Base-by-base conservation (phyloP, 2,797 vertebrate species). In the Gymnoscopelus microlampas region DNA sequence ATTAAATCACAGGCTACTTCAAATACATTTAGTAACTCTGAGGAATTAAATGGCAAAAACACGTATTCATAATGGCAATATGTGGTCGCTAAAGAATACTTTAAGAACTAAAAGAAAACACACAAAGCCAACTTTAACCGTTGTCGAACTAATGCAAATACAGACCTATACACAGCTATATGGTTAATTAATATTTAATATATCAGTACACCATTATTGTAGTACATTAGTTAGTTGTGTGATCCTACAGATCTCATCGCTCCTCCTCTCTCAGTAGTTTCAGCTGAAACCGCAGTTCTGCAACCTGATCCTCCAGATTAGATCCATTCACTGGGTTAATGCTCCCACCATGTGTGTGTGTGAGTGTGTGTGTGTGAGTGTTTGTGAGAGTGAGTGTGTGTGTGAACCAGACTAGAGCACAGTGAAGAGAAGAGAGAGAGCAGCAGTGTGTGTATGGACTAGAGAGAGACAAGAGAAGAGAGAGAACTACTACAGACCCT, bases 221-320 rank as follows among this genome's bases (percentile, higher is more conserved):
- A n/a, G n/a, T n/a, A n/a, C n/a, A n/a, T n/a, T 19, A 19, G 19
- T 19, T 19, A 1, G 19, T 19, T 19, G 19, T 19, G 19, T 19
- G 19, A 29, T 29, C 26, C 26, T 4, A 29, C 26, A 26, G 56
- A 29, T 53, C 2, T 51, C 47, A 62, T 73, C 56, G 2, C 56
- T 63, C 32, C 81, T 85, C 66, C 75, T 84, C 80, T 82, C 69
- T 71, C 44, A 35, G 51, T 69, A 71, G 53, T 84, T 87, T 90
- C 62, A 89, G 81, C 87, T 53, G 73, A 76, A 76, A 44, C 39
- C 66, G 71, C 71, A 78, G 80, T 49, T 74, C 66, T 64, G 65
- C 76, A 70, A 85, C 71, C 64, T 32, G 58, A 59, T 61, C 44
- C 13, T 53, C 26, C 32, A 35, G 32, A 35, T 44, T 10, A 44